Evolutionary conservation across 2,113 vertebrate species (phyloP), one percentile per base, ranked within the genome.

Genomic region (Furnarius figulus): DNA sequence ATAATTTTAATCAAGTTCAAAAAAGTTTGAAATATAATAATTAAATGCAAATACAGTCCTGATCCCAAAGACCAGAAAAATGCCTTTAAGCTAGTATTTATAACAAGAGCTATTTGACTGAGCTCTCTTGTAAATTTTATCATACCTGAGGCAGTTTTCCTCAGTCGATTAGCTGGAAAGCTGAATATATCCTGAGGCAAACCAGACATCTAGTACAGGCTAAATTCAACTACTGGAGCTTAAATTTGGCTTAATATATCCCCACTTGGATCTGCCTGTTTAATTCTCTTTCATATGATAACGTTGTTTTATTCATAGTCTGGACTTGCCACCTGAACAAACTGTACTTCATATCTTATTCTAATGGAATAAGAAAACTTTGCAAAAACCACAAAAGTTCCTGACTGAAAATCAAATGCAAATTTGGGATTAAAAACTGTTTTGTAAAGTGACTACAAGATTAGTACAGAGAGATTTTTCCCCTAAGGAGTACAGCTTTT

Each of bases 161-260:
- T 97, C 95, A 85, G 98, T 98, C 96, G 95, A 98, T 97, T 98
- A 98, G 97, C 96, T 95, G 95, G 93, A 95, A 90, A 96, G 98
- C 98, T 97, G 97, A 95, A 98, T 98, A 98, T 98, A 96, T 99
- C 99, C 98, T 96, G 98, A 98, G 99, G 99, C 98, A 97, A 99
- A 98, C 95, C 98, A 98, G 98, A 97, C 97, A 95, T 98, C 96
- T 96, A 97, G 98, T 98, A 97, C 96, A 90, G 98, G 98, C 98
- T 98, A 98, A 98, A 98, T 98, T 98, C 98, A 98, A 98, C 98
- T 98, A 98, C 98, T 87, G 94, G 98, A 98, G 98, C 98, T 98
- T 98, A 98, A 98, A 98, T 98, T 99, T 98, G 98, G 98, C 98
- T 98, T 99, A 99, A 99, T 99, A 98, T 98, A 99, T 99, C 98